These are phyloP conservation scores for Mimumesa dahlbomi DNA, from an alignment of 2,888 invertebrate species.

Conservation along the genomic window DNA sequence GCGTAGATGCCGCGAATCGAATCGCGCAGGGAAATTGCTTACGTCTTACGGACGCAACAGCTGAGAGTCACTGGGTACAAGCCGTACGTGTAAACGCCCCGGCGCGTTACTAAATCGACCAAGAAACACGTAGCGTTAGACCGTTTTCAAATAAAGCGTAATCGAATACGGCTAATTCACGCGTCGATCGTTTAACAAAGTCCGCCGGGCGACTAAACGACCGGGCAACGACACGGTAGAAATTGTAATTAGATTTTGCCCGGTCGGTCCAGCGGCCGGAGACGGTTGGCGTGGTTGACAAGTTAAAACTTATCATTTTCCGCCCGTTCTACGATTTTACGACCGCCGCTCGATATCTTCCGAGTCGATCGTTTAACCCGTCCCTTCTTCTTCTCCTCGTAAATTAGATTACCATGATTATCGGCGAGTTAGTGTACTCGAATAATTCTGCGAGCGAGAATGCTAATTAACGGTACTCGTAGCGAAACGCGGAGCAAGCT, in stretches of 20 bases:
- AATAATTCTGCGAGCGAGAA: neutral
- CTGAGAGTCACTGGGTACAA: conserved; percentile 4
- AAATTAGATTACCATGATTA: conserved; percentile 14
- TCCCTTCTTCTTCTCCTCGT: neutral
- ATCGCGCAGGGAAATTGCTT: neutral
- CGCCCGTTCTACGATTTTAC: conserved; percentile 16
- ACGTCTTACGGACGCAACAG: neutral
- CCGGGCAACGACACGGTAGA: too few species aligned
- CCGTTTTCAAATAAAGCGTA: conserved; percentile 5
- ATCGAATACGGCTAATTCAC: conserved; percentile 9
- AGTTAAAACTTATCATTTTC: conserved; percentile 7
- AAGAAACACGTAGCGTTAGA: conserved; percentile 14
- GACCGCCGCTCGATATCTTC: conserved; percentile 18
- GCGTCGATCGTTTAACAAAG: neutral
- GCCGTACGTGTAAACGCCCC: neutral
- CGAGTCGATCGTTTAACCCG: neutral
- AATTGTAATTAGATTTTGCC: too few species aligned
- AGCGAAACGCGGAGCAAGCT: too few species aligned
- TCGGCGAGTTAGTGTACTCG: neutral
- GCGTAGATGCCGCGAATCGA: too few species aligned
- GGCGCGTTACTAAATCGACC: conserved; percentile 28
- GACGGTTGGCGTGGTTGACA: too few species aligned
- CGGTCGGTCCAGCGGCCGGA: too few species aligned
- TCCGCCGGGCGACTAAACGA: too few species aligned
- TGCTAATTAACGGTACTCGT: too few species aligned